Evolutionary conservation across 2,797 vertebrate genomes (phyloP), one percentile per base, ranked within the genome.

Genomic region (Cacajao melanocephalus): DNA sequence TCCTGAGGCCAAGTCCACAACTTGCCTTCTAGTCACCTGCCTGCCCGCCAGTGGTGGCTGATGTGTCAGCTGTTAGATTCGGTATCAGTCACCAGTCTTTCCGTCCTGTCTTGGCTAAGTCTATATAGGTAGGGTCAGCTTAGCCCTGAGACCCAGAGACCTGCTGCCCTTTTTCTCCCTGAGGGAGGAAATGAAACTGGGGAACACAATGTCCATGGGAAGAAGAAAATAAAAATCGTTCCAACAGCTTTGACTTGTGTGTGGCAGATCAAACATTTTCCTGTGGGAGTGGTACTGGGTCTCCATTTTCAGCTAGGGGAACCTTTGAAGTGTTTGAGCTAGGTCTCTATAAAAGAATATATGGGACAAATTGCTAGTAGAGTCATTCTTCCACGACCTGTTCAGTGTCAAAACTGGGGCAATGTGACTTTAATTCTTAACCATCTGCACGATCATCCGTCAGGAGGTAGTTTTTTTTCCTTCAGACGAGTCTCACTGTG

Each of bases 221-320:
- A 94, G 75, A 96, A 81, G 67, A 93, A 97, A 96, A 95, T 92
- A 95, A 97, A 94, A 89, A n/a, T 85, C 58, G 88, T 83, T 79
- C 46, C 72, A 88, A 52, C 33, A 82, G 67, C 67, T 96, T 44
- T 92, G 92, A 55, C 41, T 90, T 44, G 50, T 72, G 86, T 92
- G 67, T 95, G 83, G 96, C 75, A 30, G 64, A 36, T 64, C 41
- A 83, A 84, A 79, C 48, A 17, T n/a, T 80, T 88, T 94, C 57
- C 72, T 86, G 20, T 1, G 5, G 50, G 44, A 48, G 36, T 58
- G 73, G n/a, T 46, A 15, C 73, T 58, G 55, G 26, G 61, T 78
- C 67, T 61, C n/a, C 3, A 33, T 90, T 67, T 83, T 89, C 76
- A 80, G 36, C 46, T 5, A 44, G 28, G 61, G 55, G 70, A 52